A percentile compares a stretch with the other conserved stretches of the same genome.
Conservation (phyloP, 2,888 invertebrate genomes). For the Atethmia centrago region DNA sequence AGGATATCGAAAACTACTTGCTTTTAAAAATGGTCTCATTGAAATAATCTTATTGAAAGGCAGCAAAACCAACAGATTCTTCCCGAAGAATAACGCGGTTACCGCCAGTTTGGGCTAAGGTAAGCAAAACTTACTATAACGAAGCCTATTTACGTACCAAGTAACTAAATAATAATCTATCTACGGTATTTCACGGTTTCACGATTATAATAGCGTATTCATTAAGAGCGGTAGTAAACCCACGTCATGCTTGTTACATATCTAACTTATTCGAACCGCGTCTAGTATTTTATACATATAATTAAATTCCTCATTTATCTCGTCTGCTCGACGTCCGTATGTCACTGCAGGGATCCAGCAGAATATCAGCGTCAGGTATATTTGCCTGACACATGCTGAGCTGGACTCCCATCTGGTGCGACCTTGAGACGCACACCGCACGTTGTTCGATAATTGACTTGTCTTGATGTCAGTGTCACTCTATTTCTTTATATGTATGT, state of each 20-base stretch:
- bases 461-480: no score
- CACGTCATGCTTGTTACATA: neutral
- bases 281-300: no score
- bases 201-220: slow-evolving; percentile 26
- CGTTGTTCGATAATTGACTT: no score
- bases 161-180: slow-evolving; percentile 12
- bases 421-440: no score
- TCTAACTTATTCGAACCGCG: neutral
- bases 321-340: no score
- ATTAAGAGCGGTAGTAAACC: slow-evolving; percentile 1
- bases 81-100: no score
- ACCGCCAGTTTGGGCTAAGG: neutral
- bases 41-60: neutral
- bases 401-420: no score
- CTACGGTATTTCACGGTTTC: neutral
- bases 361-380: no score
- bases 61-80: neutral
- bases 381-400: no score
- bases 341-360: no score
- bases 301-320: no score
- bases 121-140: neutral
- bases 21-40: neutral
- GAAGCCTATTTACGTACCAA: slow-evolving; percentile 6
- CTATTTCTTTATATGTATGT: no score
- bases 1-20: neutral